phyloP scores from a whole-genome alignment of 2,888 invertebrate genomes.

The Brenthis hecate region DNA sequence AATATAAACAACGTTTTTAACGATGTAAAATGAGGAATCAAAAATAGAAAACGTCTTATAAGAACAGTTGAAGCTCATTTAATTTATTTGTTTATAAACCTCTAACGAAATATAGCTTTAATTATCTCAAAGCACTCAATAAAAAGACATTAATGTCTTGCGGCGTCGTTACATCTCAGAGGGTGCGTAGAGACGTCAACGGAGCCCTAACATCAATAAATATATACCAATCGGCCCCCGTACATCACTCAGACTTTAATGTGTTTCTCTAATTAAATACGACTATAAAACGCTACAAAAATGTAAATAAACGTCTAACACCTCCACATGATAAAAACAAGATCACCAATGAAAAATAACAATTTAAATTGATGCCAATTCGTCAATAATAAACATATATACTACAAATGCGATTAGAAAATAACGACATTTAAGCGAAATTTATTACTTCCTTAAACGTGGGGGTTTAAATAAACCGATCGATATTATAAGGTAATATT shows the following conservation, averaged over 20 bases:
- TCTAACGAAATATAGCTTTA: conserved; percentile 22
- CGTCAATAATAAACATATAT: neutral
- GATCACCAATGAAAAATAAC: neutral
- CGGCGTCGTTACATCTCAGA: conserved; percentile 21
- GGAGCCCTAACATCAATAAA: conserved; percentile 38
- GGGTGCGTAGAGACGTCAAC: conserved; percentile 20
- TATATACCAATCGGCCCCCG: conserved; percentile 33
- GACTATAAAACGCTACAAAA: conserved; percentile 52
- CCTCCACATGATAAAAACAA: conserved; percentile 6
- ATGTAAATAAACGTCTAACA: conserved; percentile 40
- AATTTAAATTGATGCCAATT: neutral
- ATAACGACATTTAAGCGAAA: neutral
- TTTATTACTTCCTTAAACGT: no score
- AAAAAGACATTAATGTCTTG: conserved; percentile 20
- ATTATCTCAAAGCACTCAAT: conserved; percentile 31
- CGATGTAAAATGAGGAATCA: conserved; percentile 4
- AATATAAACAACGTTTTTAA: neutral
- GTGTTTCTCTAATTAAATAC: conserved; percentile 49
- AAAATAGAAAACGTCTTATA: conserved; percentile 10
- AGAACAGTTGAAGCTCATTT: conserved; percentile 4
- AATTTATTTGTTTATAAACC: conserved; percentile 30
- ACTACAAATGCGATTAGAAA: neutral
- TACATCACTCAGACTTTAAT: conserved; percentile 45
- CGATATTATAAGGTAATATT: conserved; percentile 71
- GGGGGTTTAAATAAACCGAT: conserved; percentile 48